Conservation (phyloP, 2,888 invertebrate genomes). For the Mythimna lalbum region DNA sequence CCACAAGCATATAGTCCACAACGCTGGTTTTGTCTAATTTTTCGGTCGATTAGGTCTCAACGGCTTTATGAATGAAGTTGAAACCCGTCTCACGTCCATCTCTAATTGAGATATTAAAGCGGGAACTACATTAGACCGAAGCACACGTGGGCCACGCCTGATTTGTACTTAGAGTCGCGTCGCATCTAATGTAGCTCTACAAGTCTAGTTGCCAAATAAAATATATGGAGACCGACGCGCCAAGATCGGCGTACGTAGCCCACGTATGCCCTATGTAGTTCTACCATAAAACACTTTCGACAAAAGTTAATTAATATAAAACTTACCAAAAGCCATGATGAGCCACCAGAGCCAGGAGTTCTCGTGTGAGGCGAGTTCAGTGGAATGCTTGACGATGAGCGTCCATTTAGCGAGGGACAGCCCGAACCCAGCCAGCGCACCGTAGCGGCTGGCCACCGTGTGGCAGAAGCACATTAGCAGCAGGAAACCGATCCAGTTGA, state of each 20-base stretch:
- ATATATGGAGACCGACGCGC: too few species aligned
- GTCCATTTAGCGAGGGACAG: conserved; percentile 98
- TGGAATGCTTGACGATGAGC: conserved; percentile 97
- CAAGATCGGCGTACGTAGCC: too few species aligned
- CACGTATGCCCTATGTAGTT: too few species aligned
- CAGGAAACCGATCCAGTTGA: conserved; percentile 98
- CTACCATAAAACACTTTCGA: background rate
- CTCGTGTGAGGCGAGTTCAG: conserved; percentile 96
- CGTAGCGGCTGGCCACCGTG: conserved; percentile 97
- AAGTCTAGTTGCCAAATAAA: too few species aligned
- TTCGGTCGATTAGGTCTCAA: too few species aligned
- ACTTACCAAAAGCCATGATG: conserved; percentile 96
- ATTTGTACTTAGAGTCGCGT: too few species aligned
- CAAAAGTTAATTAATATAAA: background rate
- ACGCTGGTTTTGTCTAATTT: too few species aligned
- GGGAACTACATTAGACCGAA: too few species aligned
- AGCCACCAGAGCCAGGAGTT: conserved; percentile 98
- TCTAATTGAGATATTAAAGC: too few species aligned
- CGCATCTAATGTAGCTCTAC: too few species aligned
- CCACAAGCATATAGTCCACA: too few species aligned
- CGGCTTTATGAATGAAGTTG: background rate
- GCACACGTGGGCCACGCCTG: too few species aligned
- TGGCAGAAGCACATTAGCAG: conserved; percentile 98
- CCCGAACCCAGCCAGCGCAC: conserved; percentile 97
- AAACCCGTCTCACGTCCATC: background rate